Evolutionary conservation across 2,797 vertebrate genomes (phyloP).

Genomic region (Xyrichtys novacula): DNA sequence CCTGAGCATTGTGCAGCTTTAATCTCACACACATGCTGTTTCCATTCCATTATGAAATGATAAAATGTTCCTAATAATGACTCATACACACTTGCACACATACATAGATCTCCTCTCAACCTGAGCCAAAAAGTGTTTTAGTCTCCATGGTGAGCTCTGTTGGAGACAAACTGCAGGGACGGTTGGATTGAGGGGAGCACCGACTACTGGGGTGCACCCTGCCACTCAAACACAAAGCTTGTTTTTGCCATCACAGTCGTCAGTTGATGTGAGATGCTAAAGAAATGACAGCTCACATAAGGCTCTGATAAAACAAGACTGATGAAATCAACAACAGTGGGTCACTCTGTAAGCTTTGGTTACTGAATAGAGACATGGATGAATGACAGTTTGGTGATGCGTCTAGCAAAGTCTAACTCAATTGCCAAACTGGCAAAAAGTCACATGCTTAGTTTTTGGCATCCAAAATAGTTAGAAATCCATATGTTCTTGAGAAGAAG

Average conservation of each 20-base stretch:
- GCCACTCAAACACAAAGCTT: conserved; percentile 44
- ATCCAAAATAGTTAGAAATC: conserved; percentile 38
- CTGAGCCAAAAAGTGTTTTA: conserved; percentile 76
- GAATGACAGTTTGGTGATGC: conserved; percentile 46
- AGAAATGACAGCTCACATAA: conserved; percentile 48
- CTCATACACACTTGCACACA: conserved; percentile 57
- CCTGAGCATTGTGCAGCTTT: conserved; percentile 38
- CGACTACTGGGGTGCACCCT: conserved; percentile 37
- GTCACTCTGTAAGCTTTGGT: conserved; percentile 39
- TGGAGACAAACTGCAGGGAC: conserved; percentile 58
- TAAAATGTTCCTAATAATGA: conserved; percentile 71
- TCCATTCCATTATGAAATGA: conserved; percentile 70
- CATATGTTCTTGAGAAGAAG: conserved; percentile 20
- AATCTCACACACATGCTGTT: conserved; percentile 62
- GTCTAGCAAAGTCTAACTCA: conserved; percentile 46
- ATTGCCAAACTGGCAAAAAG: conserved; percentile 48
- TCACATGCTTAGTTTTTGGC: conserved; percentile 31
- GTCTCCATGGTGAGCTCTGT: conserved; percentile 69
- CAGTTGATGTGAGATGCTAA: conserved; percentile 32
- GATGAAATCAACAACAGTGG: conserved; percentile 43
- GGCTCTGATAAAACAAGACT: conserved; percentile 55
- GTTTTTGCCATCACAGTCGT: conserved; percentile 29
- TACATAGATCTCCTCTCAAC: conserved; percentile 56
- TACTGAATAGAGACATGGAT: conserved; percentile 48
- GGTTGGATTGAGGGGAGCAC: conserved; percentile 25